A percentile compares a stretch with the other conserved stretches of the same genome.
Evolutionary conservation across 1,140 invertebrate genomes (phyloP).

Genomic region (Andrena cerasifolii): DNA sequence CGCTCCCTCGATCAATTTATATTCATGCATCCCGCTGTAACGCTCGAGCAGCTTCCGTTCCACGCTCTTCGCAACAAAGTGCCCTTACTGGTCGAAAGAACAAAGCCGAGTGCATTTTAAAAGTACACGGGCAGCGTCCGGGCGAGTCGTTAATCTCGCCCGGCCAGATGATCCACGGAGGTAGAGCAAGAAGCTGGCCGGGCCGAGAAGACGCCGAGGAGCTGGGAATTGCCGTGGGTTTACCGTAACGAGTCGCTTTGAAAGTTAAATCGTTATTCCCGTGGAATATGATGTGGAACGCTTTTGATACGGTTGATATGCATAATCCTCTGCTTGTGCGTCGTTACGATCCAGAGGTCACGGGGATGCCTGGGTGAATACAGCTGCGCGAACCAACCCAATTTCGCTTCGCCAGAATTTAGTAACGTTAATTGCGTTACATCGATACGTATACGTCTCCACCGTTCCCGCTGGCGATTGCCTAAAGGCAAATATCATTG

Average conservation of each 20-base stretch:
- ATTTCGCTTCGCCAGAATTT: background rate
- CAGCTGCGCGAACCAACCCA: background rate
- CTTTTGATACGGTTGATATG: constrained; percentile 16
- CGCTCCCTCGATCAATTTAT: background rate
- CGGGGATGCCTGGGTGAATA: background rate
- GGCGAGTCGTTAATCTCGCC: constrained; percentile 13
- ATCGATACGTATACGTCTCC: background rate
- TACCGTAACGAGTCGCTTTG: constrained; percentile 27
- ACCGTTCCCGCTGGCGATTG: background rate
- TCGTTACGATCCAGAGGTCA: background rate
- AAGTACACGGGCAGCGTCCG: background rate
- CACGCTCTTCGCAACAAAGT: constrained; percentile 6
- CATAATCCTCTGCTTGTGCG: background rate
- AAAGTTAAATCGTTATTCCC: constrained; percentile 25
- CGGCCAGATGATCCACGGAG: background rate
- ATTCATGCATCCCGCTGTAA: background rate
- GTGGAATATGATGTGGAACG: background rate
- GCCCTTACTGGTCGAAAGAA: background rate
- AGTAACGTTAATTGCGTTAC: background rate
- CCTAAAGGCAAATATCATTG: too few species aligned
- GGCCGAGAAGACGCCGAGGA: background rate
- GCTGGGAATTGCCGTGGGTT: constrained; percentile 1
- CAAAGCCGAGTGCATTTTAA: background rate
- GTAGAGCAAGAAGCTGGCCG: background rate
- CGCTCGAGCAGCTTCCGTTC: background rate